These are phyloP conservation scores for Drosophila repletoides DNA, from an alignment of 1,140 invertebrate species.

Conservation along the genomic window DNA sequence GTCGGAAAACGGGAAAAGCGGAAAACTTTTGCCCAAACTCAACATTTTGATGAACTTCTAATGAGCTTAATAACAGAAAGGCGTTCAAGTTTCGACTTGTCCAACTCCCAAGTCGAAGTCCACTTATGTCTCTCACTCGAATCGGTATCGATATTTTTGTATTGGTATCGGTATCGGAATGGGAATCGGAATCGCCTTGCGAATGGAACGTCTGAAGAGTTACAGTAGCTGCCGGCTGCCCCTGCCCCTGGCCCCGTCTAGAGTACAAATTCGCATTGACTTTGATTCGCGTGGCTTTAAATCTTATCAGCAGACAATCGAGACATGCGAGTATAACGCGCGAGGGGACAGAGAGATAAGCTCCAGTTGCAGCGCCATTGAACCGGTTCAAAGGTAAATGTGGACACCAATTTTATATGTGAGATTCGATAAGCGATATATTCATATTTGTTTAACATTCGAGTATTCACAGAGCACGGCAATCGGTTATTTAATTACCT, in stretches of 20 bases:
- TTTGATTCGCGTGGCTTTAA: conserved; percentile 47
- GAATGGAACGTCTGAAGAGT: neutral
- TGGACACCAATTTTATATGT: conserved; percentile 2
- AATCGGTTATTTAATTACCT: conserved; percentile 46
- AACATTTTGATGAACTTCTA: conserved; percentile 66
- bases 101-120: conserved; percentile 3
- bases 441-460: conserved; percentile 46
- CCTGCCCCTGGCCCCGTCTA: neutral
- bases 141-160: too few relatives aligned
- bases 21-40: conserved; percentile 35
- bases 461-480: too few relatives aligned
- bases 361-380: neutral
- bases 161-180: too few relatives aligned
- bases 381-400: conserved; percentile 36
- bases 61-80: conserved; percentile 60
- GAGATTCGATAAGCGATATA: conserved; percentile 20
- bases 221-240: neutral
- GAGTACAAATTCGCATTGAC: conserved; percentile 43
- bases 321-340: neutral
- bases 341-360: too few relatives aligned
- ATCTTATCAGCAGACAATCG: conserved; percentile 56
- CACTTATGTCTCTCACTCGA: conserved; percentile 30
- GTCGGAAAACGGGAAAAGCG: too few relatives aligned
- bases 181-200: too few relatives aligned
- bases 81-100: conserved; percentile 22